Base-by-base conservation (phyloP, 92 coral and sea anemone species). In the Anthopleura xanthogrammica region DNA sequence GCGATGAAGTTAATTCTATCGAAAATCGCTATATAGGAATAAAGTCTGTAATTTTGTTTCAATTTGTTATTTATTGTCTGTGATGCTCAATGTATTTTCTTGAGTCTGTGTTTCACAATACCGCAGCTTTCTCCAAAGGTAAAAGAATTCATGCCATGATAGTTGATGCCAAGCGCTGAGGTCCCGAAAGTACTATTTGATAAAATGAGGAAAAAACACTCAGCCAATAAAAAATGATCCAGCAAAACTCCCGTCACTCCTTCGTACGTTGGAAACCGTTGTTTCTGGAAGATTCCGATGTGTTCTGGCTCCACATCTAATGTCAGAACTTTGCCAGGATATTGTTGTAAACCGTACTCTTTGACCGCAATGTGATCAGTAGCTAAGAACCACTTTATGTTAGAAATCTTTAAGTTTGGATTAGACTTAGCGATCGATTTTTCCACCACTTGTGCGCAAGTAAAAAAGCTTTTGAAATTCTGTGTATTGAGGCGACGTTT, bases 171-270 rank as follows among this genome's bases (percentile, higher is more conserved):
- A 2, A 88, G 86, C 5, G 95, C 90, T 14, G 92, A 80, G 5
- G 24, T 77, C 19, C 92, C 91, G 79, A 92, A 89, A 10, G 92
- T 86, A 52, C 95, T 92, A 6, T 56, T 80, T 0, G 95, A 87
- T 62, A 92, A 88, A 73, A 92, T 83, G 22, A 92, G 82, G 72
- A 80, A 87, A 60, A 86, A 76, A 52, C 95, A 86, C 55, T 92
- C 95, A 36, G 93, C 88, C 24, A 92, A 52, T 68, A 92, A 57
- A 39, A 92, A 87, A 55, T 89, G 95, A 57, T 92, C 95, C 24
- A 92, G 52, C 3, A 89, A 58, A 41, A 88, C 90, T 48, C 84
- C 88, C 12, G 56, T 75, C 80, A 85, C 84, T 11, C 91, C 89
- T 56, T 87, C 87, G 40, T 52, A 73, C 13, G 89, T 72, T 42